These are phyloP conservation scores for Proisotoma minuta DNA, from an alignment of 2,888 invertebrate genomes.

Conservation along the genomic window DNA sequence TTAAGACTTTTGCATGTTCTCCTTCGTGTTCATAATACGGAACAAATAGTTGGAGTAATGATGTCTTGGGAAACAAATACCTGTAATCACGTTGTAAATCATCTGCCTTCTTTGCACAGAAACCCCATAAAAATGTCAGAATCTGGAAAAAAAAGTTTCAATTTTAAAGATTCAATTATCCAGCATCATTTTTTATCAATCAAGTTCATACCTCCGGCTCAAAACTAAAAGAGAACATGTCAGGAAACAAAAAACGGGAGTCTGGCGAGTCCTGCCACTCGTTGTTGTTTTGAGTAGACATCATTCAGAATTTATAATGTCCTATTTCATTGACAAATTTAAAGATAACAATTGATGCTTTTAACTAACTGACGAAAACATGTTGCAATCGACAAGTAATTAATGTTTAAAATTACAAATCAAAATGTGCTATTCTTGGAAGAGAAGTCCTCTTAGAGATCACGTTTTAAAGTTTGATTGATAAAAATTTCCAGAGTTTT, in stretches of 20 bases:
- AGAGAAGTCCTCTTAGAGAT: too few relatives aligned
- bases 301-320: too few relatives aligned
- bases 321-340: too few relatives aligned
- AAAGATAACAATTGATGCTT: too few relatives aligned
- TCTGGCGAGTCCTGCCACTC: conserved; percentile 11
- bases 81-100: neutral
- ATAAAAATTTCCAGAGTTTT: too few relatives aligned
- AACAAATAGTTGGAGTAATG: conserved; percentile 11
- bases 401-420: too few relatives aligned
- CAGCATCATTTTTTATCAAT: neutral
- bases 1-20: neutral
- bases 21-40: neutral
- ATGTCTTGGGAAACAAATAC: neutral
- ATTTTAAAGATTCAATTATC: neutral
- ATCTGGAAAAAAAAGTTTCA: conserved; percentile 12
- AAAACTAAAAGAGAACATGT: conserved; percentile 41
- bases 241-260: conserved; percentile 22
- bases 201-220: conserved; percentile 32
- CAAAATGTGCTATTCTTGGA: too few relatives aligned
- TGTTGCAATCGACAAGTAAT: too few relatives aligned
- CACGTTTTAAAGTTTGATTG: too few relatives aligned
- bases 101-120: neutral
- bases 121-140: conserved; percentile 20
- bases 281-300: too few relatives aligned
- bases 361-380: too few relatives aligned